Evolutionary conservation across 2,113 vertebrate genomes (phyloP), one percentile per base, ranked within the genome.

Genomic region (Hypomesus transpacificus): DNA sequence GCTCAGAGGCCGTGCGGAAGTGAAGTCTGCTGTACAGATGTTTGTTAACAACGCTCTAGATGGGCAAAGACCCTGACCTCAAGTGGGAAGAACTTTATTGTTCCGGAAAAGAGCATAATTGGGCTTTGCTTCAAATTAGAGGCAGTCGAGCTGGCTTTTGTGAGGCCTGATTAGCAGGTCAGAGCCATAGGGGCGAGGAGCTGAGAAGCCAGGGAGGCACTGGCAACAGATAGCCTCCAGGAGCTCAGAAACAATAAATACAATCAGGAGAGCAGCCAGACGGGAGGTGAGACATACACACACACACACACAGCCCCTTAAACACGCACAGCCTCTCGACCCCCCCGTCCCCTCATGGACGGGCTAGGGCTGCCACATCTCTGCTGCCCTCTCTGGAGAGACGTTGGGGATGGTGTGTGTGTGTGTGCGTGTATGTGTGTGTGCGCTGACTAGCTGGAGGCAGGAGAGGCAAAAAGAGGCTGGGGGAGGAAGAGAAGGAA

Each of bases 21-120:
- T 64, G 6, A 82, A 91, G 89, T 94, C 93, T 95, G 93, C 87
- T 87, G 90, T 93, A 94, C 95, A 96, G 93, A 96, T 94, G 94
- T 94, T 94, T 93, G 90, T 91, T 91, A 91, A 94, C 89, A 92
- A 87, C 59, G 31, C 69, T 70, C 82, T 87, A 70, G 75, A 83
- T 77, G 67, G 89, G 89, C 88, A 91, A 89, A 88, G 87, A 88
- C 88, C 80, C 89, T 92, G 90, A 92, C 90, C 93, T 91, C 89
- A 87, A 84, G 82, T 89, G 91, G 77, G 88, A 90, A 92, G 91
- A 90, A 91, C 86, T 91, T 93, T 91, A 94, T 91, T 92, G 92
- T 93, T 89, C 91, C 77, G 88, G 91, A 93, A 94, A 90, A 88
- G 78, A 87, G 82, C 79, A 84, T 92, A 92, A 92, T 92, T 91